Evolutionary conservation across 2,113 vertebrate genomes (phyloP).

Genomic region (Heteronetta atricapilla): DNA sequence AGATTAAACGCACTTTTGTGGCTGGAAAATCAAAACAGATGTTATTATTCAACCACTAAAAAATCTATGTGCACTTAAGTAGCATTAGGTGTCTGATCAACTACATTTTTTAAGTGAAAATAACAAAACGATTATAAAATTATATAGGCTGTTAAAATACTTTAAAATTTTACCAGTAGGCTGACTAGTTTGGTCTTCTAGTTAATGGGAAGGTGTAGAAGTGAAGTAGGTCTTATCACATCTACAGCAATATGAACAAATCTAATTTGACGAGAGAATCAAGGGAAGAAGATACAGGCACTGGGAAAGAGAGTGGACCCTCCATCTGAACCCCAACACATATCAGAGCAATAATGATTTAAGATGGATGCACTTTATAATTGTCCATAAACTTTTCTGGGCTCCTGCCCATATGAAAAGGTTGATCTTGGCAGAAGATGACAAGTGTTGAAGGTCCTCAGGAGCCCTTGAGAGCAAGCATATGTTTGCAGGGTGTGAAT

Average conservation of each 20-base stretch:
- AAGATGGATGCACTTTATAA: not conserved
- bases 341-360: not conserved
- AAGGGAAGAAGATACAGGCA: not conserved
- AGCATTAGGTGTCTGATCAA: conserved; percentile 79
- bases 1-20: conserved; percentile 82
- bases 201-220: not conserved
- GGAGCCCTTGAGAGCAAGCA: not conserved
- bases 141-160: conserved; percentile 48
- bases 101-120: conserved; percentile 57
- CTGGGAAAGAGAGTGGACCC: rapidly evolving
- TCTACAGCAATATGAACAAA: not conserved
- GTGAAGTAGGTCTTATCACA: not conserved
- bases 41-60: conserved; percentile 82
- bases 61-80: conserved; percentile 74
- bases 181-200: not conserved
- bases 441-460: not conserved
- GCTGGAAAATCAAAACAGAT: conserved; percentile 84
- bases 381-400: not conserved
- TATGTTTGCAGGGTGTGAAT: not conserved
- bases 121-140: conserved; percentile 69
- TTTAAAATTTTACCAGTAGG: conserved; percentile 2
- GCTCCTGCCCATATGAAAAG: not conserved
- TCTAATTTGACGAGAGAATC: not conserved
- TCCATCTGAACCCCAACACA: not conserved
- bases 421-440: conserved; percentile 4